These are phyloP conservation scores for Ganaspis brasiliensis DNA, from an alignment of 2,888 invertebrate species.

Conservation along the genomic window DNA sequence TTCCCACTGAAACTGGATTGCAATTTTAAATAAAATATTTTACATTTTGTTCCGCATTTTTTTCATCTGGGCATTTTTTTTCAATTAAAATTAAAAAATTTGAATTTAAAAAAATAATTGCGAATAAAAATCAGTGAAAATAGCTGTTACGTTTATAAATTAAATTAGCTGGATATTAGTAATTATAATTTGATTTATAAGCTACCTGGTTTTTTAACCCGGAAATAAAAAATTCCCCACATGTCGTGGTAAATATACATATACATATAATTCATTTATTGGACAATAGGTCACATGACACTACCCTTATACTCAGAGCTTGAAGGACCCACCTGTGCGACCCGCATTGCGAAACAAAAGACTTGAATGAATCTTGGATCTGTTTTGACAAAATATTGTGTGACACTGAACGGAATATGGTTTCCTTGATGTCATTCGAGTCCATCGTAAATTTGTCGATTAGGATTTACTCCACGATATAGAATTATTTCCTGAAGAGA, in stretches of 20 bases:
- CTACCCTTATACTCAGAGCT: slow-evolving; percentile 71
- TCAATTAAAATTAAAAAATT: too few relatives aligned
- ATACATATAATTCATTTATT: slow-evolving; percentile 69
- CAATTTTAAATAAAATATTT: background rate
- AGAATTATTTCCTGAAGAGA: background rate
- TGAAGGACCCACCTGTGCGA: slow-evolving; percentile 66
- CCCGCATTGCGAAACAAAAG: slow-evolving; percentile 73
- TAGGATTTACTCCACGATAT: slow-evolving; percentile 7
- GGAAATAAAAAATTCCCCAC: background rate
- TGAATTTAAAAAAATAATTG: too few relatives aligned
- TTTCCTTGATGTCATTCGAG: slow-evolving; percentile 59
- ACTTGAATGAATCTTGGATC: slow-evolving; percentile 55
- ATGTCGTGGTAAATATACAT: slow-evolving; percentile 19
- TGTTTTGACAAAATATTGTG: slow-evolving; percentile 70
- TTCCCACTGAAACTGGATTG: background rate
- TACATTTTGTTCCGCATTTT: too few relatives aligned
- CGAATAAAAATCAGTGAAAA: too few relatives aligned
- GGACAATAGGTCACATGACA: slow-evolving; percentile 72
- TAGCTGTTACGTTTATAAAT: too few relatives aligned
- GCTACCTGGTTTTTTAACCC: too few relatives aligned
- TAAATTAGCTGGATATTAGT: too few relatives aligned
- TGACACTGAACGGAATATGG: slow-evolving; percentile 71
- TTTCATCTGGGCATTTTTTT: too few relatives aligned
- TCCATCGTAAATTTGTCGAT: slow-evolving; percentile 4
- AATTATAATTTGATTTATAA: too few relatives aligned